Percentiles rank a stretch among this genome's conserved stretches.
These are phyloP conservation scores for Hoplostethus atlanticus DNA, from an alignment of 2,797 vertebrate genomes.

Conservation along the genomic window DNA sequence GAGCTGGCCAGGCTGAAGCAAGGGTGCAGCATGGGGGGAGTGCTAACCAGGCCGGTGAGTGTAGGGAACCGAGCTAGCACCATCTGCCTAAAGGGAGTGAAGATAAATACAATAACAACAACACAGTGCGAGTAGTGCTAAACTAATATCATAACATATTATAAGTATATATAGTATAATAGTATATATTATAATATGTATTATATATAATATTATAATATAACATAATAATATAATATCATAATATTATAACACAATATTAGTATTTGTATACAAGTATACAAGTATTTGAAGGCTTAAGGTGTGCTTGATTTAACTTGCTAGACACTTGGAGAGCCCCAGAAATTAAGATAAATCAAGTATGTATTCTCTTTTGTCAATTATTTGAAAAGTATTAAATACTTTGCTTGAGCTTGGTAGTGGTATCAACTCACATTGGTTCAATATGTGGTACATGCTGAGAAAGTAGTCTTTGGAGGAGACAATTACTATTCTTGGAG, in stretches of 20 bases:
- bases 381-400: no score
- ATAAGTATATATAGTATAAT: no score
- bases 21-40: conserved; percentile 84
- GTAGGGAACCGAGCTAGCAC: conserved; percentile 88
- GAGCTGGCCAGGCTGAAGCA: conserved; percentile 87
- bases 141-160: conserved; percentile 8
- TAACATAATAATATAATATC: no score
- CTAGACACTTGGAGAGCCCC: conserved; percentile 7
- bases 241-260: no score
- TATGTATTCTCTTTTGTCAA: not conserved
- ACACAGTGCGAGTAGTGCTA: conserved; percentile 41
- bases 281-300: not conserved
- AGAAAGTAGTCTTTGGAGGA: conserved; percentile 16
- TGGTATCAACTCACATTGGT: conserved; percentile 3
- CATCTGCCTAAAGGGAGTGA: conserved; percentile 85
- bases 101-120: conserved; percentile 71
- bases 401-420: not conserved
- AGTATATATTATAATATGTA: no score
- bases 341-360: conserved; percentile 19
- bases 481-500: conserved; percentile 6
- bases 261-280: no score
- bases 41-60: conserved; percentile 85
- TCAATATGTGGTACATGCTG: conserved; percentile 4
- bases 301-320: not conserved
- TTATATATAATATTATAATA: no score